Evolutionary conservation across 1,140 invertebrate genomes (phyloP), one percentile per base, ranked within the genome.

Genomic region (Pseudomyrmex cubaensis): DNA sequence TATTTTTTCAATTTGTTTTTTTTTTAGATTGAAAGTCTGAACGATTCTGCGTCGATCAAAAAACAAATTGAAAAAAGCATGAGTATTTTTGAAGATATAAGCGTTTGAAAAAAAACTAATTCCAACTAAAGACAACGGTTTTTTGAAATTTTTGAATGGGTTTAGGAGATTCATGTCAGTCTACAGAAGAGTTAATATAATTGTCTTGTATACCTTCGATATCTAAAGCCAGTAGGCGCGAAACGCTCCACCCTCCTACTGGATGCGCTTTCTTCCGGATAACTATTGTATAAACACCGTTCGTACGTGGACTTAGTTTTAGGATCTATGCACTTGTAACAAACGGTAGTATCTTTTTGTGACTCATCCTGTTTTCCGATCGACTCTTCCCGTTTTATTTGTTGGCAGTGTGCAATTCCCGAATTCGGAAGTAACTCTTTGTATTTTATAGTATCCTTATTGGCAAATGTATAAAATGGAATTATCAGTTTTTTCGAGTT

Each of bases 291-390:
- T 0, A 95, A 95, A 89, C 97, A 97, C 46, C 96, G 95, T 93
- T 97, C 96, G 83, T 95, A 97, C 57, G 96, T 96, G 12, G 95
- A 96, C n/a, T 96, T 96, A 4, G 95, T 96, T 90, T 96, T 96
- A 0, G 95, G 95, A 90, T 97, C 95, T 87, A 95, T 95, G 88
- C 97, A 97, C 10, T 96, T 93, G 83, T 95, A 95, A 74, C 95
- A 96, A 54, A 92, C 94, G 92, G 95, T 93, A 10, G 86, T 86
- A 84, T 96, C 95, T 5, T 84, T 84, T 10, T 1, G 57, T 15
- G 50, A n/a, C 2, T 74, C 61, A 0, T 22, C 25, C 2, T 63
- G 44, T 8, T 62, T 66, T 0, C 17, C 25, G 0, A 17, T 3
- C 8, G 56, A 17, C 2, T 82, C 76, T 0, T 83, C 70, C 1